Base-by-base conservation (phyloP, 2,888 invertebrate species). In the Minunthozetes semirufus region DNA sequence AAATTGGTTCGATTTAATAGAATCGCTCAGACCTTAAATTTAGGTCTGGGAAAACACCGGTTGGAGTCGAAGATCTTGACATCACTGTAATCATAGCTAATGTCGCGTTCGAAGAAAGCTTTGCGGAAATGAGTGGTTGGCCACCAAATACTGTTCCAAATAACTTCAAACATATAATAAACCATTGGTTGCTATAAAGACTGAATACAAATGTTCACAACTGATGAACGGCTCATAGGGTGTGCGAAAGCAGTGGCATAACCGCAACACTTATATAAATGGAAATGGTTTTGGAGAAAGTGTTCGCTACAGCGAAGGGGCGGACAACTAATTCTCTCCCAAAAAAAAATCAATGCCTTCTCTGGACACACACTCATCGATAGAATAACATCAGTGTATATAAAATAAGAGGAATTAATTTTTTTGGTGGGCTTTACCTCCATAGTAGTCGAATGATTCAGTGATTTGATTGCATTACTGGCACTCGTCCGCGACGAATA, bases 371-470 rank as follows among this genome's bases (percentile, higher is more conserved):
- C 53, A 53, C 27, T 17, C 27, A 27, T 27, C 27, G 25, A 9
- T 25, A 8, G 13, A 61, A 61, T 61, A 27, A 56, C 27, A 29
- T 27, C 19, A 53, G 15, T 53, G 19, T n/a, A 53, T 53, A 53
- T 53, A 53, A 53, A 53, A 53, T 53, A n/a, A 53, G 19, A 53
- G 53, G 53, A 53, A 53, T 53, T 53, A 53, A 53, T 53, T 19
- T 53, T 48, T 53, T 19, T 17, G n/a, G 13, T 48, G 11, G n/a
- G 17, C 79, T 82, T 80, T 83, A 89, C 89, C 86, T 99, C 98
- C 97, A 98, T 97, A 80, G 97, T 99, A 85, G 94, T 93, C 82
- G 96, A 96, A 86, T 99, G 98, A 86, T 98, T 96, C 85, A 98
- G 88, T 82, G 89, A 89, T 87, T 96, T 97, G 84, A 98, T 98